Evolutionary conservation across 2,888 invertebrate species (phyloP).

Genomic region (Heliconius erato): DNA sequence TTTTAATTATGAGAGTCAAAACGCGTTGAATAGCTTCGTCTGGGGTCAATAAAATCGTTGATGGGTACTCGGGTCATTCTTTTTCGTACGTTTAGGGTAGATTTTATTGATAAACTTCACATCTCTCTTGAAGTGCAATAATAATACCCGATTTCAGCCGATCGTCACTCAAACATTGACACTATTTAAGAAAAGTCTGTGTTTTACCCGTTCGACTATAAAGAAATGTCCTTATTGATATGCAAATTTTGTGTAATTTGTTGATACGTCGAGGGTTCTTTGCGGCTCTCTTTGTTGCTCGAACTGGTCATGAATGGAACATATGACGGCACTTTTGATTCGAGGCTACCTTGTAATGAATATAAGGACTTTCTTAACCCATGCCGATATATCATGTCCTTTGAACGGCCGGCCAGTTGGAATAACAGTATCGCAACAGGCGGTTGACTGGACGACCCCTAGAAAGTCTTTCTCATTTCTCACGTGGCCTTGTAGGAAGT

Average conservation of each 20-base stretch:
- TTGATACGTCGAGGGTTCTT: slow-evolving; percentile 84
- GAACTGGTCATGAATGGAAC: slow-evolving; percentile 79
- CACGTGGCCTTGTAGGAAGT: slow-evolving; percentile 47
- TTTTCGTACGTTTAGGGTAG: slow-evolving; percentile 13
- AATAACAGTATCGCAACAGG: slow-evolving; percentile 70
- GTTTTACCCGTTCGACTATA: slow-evolving; percentile 69
- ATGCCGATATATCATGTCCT: slow-evolving; percentile 73
- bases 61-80: slow-evolving; percentile 5
- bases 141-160: slow-evolving; percentile 60
- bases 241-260: slow-evolving; percentile 84
- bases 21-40: background rate
- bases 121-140: slow-evolving; percentile 54
- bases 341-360: slow-evolving; percentile 64
- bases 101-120: slow-evolving; percentile 50
- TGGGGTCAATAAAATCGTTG: slow-evolving; percentile 18
- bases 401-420: slow-evolving; percentile 72
- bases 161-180: slow-evolving; percentile 71
- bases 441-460: slow-evolving; percentile 53
- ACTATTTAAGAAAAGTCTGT: slow-evolving; percentile 76
- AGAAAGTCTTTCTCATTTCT: slow-evolving; percentile 56
- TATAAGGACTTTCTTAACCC: slow-evolving; percentile 63
- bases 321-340: slow-evolving; percentile 81
- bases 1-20: slow-evolving; percentile 22
- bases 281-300: slow-evolving; percentile 79
- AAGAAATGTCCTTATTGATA: slow-evolving; percentile 72